Conservation (phyloP, 2,797 vertebrate genomes). For the Liparis tanakae region DNA sequence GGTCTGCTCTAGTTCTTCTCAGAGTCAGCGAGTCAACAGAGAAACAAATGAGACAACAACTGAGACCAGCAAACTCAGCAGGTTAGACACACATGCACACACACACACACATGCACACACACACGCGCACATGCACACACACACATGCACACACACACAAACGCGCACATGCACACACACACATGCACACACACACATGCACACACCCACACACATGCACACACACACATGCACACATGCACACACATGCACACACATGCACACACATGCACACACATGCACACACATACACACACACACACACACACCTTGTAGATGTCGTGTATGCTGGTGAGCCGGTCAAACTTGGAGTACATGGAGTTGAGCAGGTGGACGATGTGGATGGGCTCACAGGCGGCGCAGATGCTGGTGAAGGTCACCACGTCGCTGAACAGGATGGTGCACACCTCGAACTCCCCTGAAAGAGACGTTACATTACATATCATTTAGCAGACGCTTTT, state of each 20-base stretch:
- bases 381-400: conserved; percentile 84
- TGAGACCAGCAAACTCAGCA: conserved; percentile 56
- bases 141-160: too few relatives aligned
- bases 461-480: too few relatives aligned
- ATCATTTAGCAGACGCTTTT: too few relatives aligned
- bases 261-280: too few relatives aligned
- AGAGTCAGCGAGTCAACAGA: conserved; percentile 54
- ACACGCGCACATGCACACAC: too few relatives aligned
- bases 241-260: too few relatives aligned
- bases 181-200: too few relatives aligned
- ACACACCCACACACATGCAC: too few relatives aligned
- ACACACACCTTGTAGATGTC: conserved; percentile 79
- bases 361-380: conserved; percentile 85
- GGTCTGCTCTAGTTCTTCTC: conserved; percentile 33
- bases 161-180: too few relatives aligned
- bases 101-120: neutral
- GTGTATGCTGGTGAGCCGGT: conserved; percentile 79
- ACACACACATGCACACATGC: too few relatives aligned
- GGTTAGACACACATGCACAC: conserved; percentile 36
- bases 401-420: conserved; percentile 87
- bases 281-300: too few relatives aligned
- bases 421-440: conserved; percentile 86
- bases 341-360: conserved; percentile 85
- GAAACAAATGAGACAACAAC: conserved; percentile 32
- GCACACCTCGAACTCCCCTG: conserved; percentile 85